Evolutionary conservation across 2,888 invertebrate genomes (phyloP).

Genomic region (Steinernema carpocapsae): DNA sequence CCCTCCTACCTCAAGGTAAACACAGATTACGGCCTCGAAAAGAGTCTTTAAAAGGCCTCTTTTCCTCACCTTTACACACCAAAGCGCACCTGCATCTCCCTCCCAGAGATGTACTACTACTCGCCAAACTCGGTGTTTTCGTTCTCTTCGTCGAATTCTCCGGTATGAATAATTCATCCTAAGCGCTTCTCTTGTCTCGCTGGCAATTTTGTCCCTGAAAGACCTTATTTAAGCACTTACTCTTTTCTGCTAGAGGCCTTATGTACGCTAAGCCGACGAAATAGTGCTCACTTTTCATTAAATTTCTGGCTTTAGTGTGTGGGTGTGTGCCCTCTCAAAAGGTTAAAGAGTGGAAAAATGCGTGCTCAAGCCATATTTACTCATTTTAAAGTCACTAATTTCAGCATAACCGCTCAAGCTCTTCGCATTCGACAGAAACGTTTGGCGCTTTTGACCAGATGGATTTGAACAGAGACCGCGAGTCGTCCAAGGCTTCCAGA

Average conservation of each 20-base stretch:
- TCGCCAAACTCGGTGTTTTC: constrained; percentile 29
- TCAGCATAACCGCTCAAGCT: constrained; percentile 17
- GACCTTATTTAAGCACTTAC: too few species aligned
- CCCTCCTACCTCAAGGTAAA: constrained; percentile 18
- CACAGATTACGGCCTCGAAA: background rate
- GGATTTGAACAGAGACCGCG: constrained; percentile 19
- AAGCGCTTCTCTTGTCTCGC: too few species aligned
- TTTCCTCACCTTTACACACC: background rate
- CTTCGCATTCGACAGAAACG: constrained; percentile 25
- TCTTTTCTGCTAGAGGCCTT: too few species aligned
- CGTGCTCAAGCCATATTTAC: too few species aligned
- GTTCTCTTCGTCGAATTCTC: background rate
- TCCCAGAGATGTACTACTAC: constrained; percentile 3
- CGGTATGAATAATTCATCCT: constrained; percentile 13
- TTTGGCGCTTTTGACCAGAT: constrained; percentile 29
- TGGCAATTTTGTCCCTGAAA: too few species aligned
- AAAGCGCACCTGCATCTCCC: background rate
- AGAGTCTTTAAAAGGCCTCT: constrained; percentile 5
- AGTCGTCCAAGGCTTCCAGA: background rate
- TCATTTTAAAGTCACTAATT: too few species aligned
- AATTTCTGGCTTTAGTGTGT: too few species aligned
- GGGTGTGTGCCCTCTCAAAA: too few species aligned
- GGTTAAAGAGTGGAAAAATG: too few species aligned
- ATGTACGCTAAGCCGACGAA: background rate
- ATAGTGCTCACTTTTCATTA: background rate